Base-by-base conservation (phyloP, 1,140 invertebrate genomes). In the Cydia strobilella region DNA sequence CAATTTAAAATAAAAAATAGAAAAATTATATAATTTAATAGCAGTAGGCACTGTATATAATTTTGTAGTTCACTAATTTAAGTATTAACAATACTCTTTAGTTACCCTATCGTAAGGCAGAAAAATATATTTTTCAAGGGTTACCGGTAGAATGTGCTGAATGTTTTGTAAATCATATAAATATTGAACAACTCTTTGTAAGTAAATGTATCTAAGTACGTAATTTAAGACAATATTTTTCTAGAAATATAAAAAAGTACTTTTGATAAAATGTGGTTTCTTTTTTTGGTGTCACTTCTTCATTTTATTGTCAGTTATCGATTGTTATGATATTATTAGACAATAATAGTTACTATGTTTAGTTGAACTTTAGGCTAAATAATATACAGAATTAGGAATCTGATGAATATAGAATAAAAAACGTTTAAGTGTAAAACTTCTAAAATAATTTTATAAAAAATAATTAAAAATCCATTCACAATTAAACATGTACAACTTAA, bases 91-190 rank as follows among this genome's bases (percentile, higher is more conserved):
- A 69, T 69, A 39, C 65, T 69, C 65, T 69, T 59, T 69, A 69
- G 65, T 69, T 69, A 69, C 65, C 65, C 18, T 42, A 69, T 69
- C 31, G 15, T 31, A 35, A 69, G 31, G n/a, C 3, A 7, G 23
- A 69, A 69, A 35, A 31, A 69, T 31, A 69, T 25, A 73, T 73
- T 73, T 73, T 73, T 73, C 72, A 73, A 73, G 42, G 72, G 72
- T 73, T 73, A 39, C 65, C 65, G 65, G 73, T 42, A 75, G 71
- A 69, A 65, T 35, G 42, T 35, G 75, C 45, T 74, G 69, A 59
- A 59, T 62, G 73, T 75, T 75, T 78, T 80, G 76, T 80, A 80
- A 75, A 80, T 80, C 78, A 45, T 80, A 80, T 78, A 78, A 80
- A 80, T 80, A 78, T 66, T 25, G 71, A 76, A 74, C 66, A 78